phyloP scores from a whole-genome alignment of 2,888 invertebrate genomes.

The Lapara coniferarum region DNA sequence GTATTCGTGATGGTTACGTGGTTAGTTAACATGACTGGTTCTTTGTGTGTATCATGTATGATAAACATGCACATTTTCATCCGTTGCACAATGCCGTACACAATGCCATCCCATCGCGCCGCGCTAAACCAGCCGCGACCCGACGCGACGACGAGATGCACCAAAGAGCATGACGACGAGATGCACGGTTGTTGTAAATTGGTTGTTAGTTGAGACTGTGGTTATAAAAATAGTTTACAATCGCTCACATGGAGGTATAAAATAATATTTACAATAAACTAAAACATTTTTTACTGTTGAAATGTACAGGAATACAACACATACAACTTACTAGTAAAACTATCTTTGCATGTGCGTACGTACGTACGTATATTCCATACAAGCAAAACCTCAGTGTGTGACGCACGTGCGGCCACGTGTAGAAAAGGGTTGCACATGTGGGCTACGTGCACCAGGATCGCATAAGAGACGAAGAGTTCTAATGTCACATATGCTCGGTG shows the following conservation, averaged over 20 bases:
- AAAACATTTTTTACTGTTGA: no score
- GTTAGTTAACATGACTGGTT: background rate
- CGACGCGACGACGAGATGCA: no score
- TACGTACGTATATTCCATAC: slow-evolving; percentile 24
- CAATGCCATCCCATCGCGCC: no score
- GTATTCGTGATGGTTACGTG: background rate
- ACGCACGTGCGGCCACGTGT: slow-evolving; percentile 57
- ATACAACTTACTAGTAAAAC: background rate
- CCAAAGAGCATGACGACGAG: no score
- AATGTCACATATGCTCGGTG: slow-evolving; percentile 63
- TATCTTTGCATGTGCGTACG: slow-evolving; percentile 14
- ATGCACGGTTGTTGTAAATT: no score
- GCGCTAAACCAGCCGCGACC: no score
- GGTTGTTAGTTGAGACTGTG: no score
- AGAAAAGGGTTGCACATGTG: slow-evolving; percentile 82
- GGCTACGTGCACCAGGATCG: slow-evolving; percentile 76
- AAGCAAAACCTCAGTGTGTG: slow-evolving; percentile 43
- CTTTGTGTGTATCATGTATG: background rate
- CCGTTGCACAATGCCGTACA: no score
- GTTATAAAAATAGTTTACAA: no score
- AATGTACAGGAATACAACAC: background rate
- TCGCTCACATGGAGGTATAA: no score
- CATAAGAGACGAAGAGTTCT: slow-evolving; percentile 57
- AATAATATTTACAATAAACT: no score
- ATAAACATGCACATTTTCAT: background rate